A percentile compares a stretch with the other conserved stretches of the same genome.
These are phyloP conservation scores for Pseudomugil gertrudae DNA, from an alignment of 2,797 vertebrate genomes.

Conservation along the genomic window DNA sequence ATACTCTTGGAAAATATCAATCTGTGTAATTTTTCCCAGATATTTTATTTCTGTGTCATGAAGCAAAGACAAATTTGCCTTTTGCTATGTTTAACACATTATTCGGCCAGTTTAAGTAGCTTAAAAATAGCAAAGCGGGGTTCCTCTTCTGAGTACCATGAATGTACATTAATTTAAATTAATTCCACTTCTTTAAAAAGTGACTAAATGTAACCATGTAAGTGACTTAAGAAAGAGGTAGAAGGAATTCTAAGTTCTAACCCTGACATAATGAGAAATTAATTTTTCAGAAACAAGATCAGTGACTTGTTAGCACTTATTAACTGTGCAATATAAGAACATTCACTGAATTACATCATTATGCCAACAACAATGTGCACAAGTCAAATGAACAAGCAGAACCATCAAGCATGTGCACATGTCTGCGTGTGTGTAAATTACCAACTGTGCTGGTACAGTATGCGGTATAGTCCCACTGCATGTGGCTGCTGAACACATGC, in stretches of 20 bases:
- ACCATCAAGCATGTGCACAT: slow-evolving; percentile 22
- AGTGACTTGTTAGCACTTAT: slow-evolving; percentile 70
- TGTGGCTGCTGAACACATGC: slow-evolving; percentile 62
- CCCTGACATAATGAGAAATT: slow-evolving; percentile 62
- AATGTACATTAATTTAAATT: too few species aligned
- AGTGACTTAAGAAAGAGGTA: background rate
- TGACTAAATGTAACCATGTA: too few species aligned
- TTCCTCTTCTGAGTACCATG: too few species aligned
- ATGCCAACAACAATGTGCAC: slow-evolving; percentile 41
- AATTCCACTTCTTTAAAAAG: background rate
- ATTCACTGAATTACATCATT: slow-evolving; percentile 38
- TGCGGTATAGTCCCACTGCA: slow-evolving; percentile 54
- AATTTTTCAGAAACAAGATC: slow-evolving; percentile 63
- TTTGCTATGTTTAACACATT: too few species aligned
- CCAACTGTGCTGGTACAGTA: slow-evolving; percentile 36
- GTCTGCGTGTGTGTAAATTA: slow-evolving; percentile 52
- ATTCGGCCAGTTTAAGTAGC: too few species aligned
- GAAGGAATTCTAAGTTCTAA: background rate
- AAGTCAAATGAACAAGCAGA: slow-evolving; percentile 44
- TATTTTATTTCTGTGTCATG: too few species aligned
- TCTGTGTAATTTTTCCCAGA: too few species aligned
- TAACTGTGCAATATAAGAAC: slow-evolving; percentile 43
- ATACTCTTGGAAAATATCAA: too few species aligned
- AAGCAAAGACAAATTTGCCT: too few species aligned
- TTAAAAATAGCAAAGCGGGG: too few species aligned